phyloP scores from a whole-genome alignment of 2,888 invertebrate genomes.

The Eristalis pertinax region DNA sequence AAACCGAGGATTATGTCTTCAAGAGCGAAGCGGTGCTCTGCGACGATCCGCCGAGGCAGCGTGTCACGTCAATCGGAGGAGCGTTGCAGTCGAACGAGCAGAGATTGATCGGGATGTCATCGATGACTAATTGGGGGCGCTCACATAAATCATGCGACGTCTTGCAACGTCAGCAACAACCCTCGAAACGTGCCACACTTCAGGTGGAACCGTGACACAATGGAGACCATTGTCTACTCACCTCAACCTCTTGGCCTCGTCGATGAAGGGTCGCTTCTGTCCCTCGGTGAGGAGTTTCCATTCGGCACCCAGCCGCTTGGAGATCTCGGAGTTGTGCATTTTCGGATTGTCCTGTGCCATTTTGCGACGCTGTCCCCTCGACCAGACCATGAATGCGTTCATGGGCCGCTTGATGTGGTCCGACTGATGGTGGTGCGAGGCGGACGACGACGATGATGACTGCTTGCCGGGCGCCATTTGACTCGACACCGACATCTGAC shows the following conservation, averaged over 20 bases:
- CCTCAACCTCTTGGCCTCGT: constrained; percentile 95
- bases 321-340: constrained; percentile 95
- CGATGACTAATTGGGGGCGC: constrained; percentile 28
- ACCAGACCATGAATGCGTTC: constrained; percentile 99
- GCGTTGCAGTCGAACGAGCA: background rate
- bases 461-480: constrained; percentile 57
- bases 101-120: background rate
- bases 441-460: constrained; percentile 47
- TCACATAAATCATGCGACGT: constrained; percentile 47
- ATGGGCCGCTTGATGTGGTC: constrained; percentile 97
- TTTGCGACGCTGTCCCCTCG: constrained; percentile 93
- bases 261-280: constrained; percentile 96
- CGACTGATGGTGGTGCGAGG: constrained; percentile 76
- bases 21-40: background rate
- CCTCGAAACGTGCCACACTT: background rate
- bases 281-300: constrained; percentile 95
- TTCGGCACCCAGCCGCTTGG: constrained; percentile 93
- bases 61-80: background rate
- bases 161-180: constrained; percentile 21
- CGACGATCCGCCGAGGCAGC: background rate
- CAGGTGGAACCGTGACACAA: constrained; percentile 18
- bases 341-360: constrained; percentile 97
- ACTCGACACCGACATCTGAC: constrained; percentile 50
- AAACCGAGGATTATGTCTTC: constrained; percentile 41
- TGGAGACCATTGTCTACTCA: constrained; percentile 80